Percentiles rank a stretch among this genome's conserved stretches.
These are phyloP conservation scores for Drosophila emarginata DNA, from an alignment of 2,888 invertebrate genomes.

Conservation along the genomic window DNA sequence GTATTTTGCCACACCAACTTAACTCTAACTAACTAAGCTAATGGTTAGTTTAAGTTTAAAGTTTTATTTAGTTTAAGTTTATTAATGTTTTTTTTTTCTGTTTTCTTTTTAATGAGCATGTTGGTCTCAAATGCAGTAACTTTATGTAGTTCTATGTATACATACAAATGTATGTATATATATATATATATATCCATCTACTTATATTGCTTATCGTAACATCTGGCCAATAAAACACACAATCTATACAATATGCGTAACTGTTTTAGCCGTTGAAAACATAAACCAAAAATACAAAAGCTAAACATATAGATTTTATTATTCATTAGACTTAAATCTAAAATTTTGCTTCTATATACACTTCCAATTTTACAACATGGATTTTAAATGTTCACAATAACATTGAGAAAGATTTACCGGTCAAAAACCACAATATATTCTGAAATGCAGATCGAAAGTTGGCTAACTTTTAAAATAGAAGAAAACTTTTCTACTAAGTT, in stretches of 20 bases:
- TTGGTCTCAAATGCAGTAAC: constrained; percentile 67
- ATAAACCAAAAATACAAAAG: constrained; percentile 32
- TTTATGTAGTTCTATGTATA: constrained; percentile 23
- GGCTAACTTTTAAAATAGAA: no score
- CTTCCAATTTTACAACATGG: background rate
- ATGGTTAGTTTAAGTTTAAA: constrained; percentile 47
- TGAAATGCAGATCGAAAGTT: no score
- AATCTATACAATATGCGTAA: constrained; percentile 57
- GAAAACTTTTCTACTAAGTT: no score
- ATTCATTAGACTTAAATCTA: background rate
- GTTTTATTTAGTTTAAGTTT: constrained; percentile 33
- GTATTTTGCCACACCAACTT: constrained; percentile 70
- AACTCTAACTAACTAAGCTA: constrained; percentile 29
- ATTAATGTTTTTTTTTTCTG: background rate
- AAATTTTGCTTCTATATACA: constrained; percentile 28
- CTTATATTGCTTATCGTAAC: constrained; percentile 82
- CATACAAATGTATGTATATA: constrained; percentile 22
- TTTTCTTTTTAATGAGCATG: constrained; percentile 47
- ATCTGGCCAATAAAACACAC: constrained; percentile 67
- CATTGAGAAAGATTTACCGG: no score
- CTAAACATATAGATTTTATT: constrained; percentile 22
- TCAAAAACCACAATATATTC: no score
- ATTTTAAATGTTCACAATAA: no score
- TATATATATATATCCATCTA: constrained; percentile 42
- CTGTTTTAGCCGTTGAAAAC: constrained; percentile 28